Conservation (phyloP, 2,113 vertebrate species). For the Xiphophorus hellerii region DNA sequence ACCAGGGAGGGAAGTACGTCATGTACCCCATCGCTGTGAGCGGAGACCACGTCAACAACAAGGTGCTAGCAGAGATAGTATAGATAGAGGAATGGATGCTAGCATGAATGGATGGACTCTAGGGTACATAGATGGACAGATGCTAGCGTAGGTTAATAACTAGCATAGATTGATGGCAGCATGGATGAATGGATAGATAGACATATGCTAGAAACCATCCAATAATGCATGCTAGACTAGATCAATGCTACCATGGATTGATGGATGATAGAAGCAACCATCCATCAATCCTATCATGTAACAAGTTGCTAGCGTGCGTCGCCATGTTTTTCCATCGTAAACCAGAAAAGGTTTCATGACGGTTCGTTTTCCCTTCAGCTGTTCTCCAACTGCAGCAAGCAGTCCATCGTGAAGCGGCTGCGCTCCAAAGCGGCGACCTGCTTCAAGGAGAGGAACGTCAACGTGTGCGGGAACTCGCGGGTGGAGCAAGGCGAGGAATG, state of each 20-base stretch:
- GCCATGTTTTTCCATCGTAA: not conserved
- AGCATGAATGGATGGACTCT: too few species aligned
- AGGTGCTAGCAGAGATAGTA: constrained; percentile 82
- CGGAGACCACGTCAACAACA: constrained; percentile 95
- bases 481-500: constrained; percentile 95
- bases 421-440: constrained; percentile 87
- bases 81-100: too few species aligned
- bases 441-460: constrained; percentile 90
- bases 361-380: constrained; percentile 74
- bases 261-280: too few species aligned
- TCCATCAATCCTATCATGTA: constrained; percentile 49
- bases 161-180: too few species aligned
- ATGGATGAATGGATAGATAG: too few species aligned
- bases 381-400: constrained; percentile 95
- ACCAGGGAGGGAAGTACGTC: constrained; percentile 93
- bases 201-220: too few species aligned
- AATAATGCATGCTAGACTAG: too few species aligned
- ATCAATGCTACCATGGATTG: too few species aligned
- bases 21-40: constrained; percentile 99
- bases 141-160: too few species aligned
- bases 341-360: not conserved
- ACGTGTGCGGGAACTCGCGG: constrained; percentile 95
- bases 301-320: constrained; percentile 83
- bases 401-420: constrained; percentile 90
- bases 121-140: too few species aligned